Conservation (phyloP, 2,113 vertebrate genomes). For the Catharus minimus region DNA sequence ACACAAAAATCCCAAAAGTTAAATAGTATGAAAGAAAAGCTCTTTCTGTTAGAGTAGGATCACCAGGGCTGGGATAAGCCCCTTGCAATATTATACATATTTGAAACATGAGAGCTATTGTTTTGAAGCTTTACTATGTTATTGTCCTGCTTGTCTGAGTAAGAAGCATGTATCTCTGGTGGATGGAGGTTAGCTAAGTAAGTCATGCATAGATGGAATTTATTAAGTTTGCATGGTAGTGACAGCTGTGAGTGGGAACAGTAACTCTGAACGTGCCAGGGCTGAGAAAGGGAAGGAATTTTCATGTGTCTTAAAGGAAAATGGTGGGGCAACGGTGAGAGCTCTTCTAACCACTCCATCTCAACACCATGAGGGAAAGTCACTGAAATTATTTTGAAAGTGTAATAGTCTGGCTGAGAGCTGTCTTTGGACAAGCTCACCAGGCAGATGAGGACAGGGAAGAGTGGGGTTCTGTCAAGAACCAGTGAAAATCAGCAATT, state of each 20-base stretch:
- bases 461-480: neutral
- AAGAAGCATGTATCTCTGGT: conserved; percentile 61
- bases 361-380: conserved; percentile 42
- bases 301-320: conserved; percentile 51
- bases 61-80: conserved; percentile 13
- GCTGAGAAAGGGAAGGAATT: conserved; percentile 57
- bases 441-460: conserved; percentile 16
- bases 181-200: conserved; percentile 68
- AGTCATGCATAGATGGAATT: conserved; percentile 70
- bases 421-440: conserved; percentile 49
- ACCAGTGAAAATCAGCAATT: conserved; percentile 17
- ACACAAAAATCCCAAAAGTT: neutral
- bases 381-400: conserved; percentile 48
- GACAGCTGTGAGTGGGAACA: conserved; percentile 62
- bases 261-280: conserved; percentile 53
- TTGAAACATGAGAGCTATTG: conserved; percentile 56
- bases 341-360: conserved; percentile 52
- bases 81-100: conserved; percentile 40
- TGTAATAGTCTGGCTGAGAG: conserved; percentile 36
- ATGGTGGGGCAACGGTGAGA: conserved; percentile 50
- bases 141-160: conserved; percentile 60
- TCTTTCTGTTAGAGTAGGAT: neutral
- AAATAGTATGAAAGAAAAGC: neutral
- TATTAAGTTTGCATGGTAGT: conserved; percentile 66
- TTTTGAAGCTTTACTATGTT: conserved; percentile 65